A percentile compares a stretch with the other conserved stretches of the same genome.
phyloP scores from a whole-genome alignment of 2,888 invertebrate species.

The Calameuta filiformis region DNA sequence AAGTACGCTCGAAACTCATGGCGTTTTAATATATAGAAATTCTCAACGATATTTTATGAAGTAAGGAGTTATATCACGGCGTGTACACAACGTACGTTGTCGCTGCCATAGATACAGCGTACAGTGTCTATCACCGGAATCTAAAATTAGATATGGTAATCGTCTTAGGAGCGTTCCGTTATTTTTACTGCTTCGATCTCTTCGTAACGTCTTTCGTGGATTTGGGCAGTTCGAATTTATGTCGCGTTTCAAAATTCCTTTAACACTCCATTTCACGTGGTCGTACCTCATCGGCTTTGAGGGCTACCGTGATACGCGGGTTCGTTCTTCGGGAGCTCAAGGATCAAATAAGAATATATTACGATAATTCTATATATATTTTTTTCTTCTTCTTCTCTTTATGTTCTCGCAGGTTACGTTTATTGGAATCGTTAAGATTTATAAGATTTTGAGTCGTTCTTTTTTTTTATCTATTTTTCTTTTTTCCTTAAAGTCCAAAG shows the following conservation, averaged over 20 bases:
- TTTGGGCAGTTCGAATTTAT: slow-evolving; percentile 1
- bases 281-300: not conserved
- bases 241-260: not conserved
- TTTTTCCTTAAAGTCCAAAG: not conserved
- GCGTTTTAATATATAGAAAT: not conserved
- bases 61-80: not conserved
- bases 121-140: slow-evolving; percentile 29
- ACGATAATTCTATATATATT: not conserved
- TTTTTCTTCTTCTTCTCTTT: not conserved
- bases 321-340: not conserved
- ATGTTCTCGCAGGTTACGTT: not conserved
- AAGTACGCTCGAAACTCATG: not conserved
- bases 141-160: slow-evolving; percentile 45
- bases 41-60: not conserved
- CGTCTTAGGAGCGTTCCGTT: slow-evolving; percentile 41
- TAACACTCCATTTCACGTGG: not conserved
- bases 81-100: no score
- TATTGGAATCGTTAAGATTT: not conserved
- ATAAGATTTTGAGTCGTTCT: not conserved
- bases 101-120: not conserved
- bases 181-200: slow-evolving; percentile 39
- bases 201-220: slow-evolving; percentile 19
- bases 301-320: not conserved
- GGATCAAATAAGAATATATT: not conserved
- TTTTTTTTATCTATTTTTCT: not conserved